A percentile compares a stretch with the other conserved stretches of the same genome.
Evolutionary conservation across 2,888 invertebrate species (phyloP).

Genomic region (Hirtodrosophila histrioides): DNA sequence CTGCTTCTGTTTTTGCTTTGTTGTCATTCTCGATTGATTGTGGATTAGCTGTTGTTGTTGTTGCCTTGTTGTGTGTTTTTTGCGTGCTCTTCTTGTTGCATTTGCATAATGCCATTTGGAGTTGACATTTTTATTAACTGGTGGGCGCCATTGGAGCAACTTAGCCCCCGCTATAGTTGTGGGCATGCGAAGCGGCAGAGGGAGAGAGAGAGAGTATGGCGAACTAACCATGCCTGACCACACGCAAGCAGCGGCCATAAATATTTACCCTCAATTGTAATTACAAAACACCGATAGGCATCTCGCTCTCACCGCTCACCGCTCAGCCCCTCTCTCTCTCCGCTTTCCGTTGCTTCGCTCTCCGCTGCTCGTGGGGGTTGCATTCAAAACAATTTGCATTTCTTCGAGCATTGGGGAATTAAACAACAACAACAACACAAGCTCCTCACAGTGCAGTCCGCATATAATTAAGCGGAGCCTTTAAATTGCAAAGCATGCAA

Average conservation of each 20-base stretch:
- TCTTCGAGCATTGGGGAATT: slow-evolving; percentile 70
- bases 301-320: slow-evolving; percentile 58
- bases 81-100: slow-evolving; percentile 40
- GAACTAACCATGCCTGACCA: slow-evolving; percentile 71
- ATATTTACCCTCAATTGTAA: slow-evolving; percentile 77
- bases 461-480: slow-evolving; percentile 78
- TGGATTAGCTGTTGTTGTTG: slow-evolving; percentile 55
- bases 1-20: slow-evolving; percentile 41
- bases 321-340: not conserved
- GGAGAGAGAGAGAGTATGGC: not conserved
- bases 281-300: slow-evolving; percentile 80
- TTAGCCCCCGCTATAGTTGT: slow-evolving; percentile 18
- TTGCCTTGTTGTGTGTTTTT: slow-evolving; percentile 21
- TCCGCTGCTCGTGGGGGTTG: slow-evolving; percentile 54
- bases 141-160: slow-evolving; percentile 52
- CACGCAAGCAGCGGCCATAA: slow-evolving; percentile 70
- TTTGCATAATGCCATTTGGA: slow-evolving; percentile 71
- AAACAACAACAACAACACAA: slow-evolving; percentile 48
- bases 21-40: slow-evolving; percentile 71
- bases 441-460: slow-evolving; percentile 40
- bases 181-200: not conserved
- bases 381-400: slow-evolving; percentile 72
- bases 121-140: slow-evolving; percentile 73
- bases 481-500: slow-evolving; percentile 74
- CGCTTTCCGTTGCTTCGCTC: slow-evolving; percentile 8